These are phyloP conservation scores for Eolophus roseicapilla DNA, from an alignment of 2,113 vertebrate species.

Conservation along the genomic window DNA sequence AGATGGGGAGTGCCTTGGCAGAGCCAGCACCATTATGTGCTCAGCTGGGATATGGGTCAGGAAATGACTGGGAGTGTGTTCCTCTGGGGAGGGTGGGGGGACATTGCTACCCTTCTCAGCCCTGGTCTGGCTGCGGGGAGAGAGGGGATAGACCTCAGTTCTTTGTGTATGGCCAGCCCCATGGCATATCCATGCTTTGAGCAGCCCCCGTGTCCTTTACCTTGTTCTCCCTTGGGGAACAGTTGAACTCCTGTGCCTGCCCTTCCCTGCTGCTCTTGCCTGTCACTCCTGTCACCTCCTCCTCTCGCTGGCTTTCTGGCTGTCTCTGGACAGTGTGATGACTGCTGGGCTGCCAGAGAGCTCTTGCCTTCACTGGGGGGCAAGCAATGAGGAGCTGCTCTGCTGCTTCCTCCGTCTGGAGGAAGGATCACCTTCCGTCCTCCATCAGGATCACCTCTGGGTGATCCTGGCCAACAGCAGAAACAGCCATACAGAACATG, in stretches of 20 bases:
- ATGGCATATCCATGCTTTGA: fast-evolving
- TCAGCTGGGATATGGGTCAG: fast-evolving
- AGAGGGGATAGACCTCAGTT: background rate
- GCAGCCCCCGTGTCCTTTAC: background rate
- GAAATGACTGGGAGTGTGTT: background rate
- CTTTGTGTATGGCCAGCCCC: background rate
- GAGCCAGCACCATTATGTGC: fast-evolving
- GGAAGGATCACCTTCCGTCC: too few species aligned
- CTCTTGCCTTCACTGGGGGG: fast-evolving
- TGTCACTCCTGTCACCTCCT: background rate
- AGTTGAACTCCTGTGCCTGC: background rate
- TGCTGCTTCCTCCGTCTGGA: background rate
- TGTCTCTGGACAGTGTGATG: background rate
- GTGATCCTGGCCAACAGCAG: background rate
- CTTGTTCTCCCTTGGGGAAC: background rate
- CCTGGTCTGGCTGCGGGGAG: background rate
- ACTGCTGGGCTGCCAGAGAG: background rate
- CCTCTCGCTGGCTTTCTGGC: background rate
- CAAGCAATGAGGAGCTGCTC: background rate
- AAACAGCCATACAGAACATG: fast-evolving
- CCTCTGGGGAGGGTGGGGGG: background rate
- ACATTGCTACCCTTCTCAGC: background rate
- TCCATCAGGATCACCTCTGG: too few species aligned
- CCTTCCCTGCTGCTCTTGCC: background rate
- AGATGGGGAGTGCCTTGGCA: background rate